These are phyloP conservation scores for Myioborus miniatus DNA, from an alignment of 2,797 vertebrate species.

Conservation along the genomic window DNA sequence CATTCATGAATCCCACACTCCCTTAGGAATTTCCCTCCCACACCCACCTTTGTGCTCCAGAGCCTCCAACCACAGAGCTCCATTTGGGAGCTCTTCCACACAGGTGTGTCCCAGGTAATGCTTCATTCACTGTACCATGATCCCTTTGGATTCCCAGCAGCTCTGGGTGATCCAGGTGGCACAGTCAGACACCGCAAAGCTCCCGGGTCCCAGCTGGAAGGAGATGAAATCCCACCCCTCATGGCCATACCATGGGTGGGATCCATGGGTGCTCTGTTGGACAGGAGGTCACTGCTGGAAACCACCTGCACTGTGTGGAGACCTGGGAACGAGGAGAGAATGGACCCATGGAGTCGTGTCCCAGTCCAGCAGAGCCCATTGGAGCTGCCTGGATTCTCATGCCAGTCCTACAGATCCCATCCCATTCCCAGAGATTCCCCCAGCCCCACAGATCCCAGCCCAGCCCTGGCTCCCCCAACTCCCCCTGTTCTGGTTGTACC, in stretches of 20 bases:
- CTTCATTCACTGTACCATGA: no score
- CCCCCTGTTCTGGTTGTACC: background rate
- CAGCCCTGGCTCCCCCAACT: no score
- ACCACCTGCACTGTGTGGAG: background rate
- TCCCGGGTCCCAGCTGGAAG: background rate
- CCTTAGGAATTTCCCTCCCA: no score
- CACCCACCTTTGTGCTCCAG: no score
- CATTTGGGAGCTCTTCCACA: no score
- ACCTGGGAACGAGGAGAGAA: background rate
- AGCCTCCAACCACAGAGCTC: no score
- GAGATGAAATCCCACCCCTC: background rate
- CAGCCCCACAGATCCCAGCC: background rate
- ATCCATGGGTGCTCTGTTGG: background rate
- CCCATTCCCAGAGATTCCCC: background rate
- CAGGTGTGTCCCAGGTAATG: background rate
- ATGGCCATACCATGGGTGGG: background rate
- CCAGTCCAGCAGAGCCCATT: background rate
- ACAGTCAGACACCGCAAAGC: background rate
- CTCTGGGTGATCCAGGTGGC: background rate
- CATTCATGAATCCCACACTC: no score
- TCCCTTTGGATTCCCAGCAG: background rate
- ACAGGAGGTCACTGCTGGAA: background rate
- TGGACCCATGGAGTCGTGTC: background rate
- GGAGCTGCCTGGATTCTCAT: background rate
- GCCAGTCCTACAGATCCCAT: background rate